phyloP scores from a whole-genome alignment of 2,888 invertebrate species.

The Rhopalosiphum nymphaeae region DNA sequence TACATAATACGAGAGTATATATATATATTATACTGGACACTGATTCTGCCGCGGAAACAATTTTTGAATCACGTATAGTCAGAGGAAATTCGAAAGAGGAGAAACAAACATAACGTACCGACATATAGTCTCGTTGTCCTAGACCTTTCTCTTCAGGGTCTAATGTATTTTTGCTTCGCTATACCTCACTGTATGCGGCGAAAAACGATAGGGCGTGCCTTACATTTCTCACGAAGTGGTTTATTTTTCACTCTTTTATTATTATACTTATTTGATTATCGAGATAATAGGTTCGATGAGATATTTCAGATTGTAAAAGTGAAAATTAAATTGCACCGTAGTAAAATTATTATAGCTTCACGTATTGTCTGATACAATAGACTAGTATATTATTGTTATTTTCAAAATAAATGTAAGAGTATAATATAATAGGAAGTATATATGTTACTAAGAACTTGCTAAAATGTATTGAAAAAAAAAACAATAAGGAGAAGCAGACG shows the following conservation, averaged over 20 bases:
- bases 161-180: constrained; percentile 32
- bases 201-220: constrained; percentile 54
- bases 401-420: constrained; percentile 18
- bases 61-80: constrained; percentile 2
- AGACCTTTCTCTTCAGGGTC: constrained; percentile 55
- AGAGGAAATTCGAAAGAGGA: constrained; percentile 48
- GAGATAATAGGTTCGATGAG: constrained; percentile 54
- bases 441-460: neutral
- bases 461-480: constrained; percentile 7
- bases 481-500: neutral
- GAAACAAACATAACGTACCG: constrained; percentile 30
- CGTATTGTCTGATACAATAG: constrained; percentile 26
- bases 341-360: constrained; percentile 11
- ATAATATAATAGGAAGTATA: neutral
- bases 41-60: neutral
- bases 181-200: neutral
- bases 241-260: constrained; percentile 30
- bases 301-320: constrained; percentile 58
- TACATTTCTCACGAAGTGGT: constrained; percentile 57
- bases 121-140: neutral
- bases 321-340: constrained; percentile 58
- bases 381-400: constrained; percentile 15
- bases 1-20: neutral
- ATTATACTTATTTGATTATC: constrained; percentile 56
- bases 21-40: neutral